Base-by-base conservation (phyloP, 2,797 vertebrate genomes). In the Gorsachius magnificus region DNA sequence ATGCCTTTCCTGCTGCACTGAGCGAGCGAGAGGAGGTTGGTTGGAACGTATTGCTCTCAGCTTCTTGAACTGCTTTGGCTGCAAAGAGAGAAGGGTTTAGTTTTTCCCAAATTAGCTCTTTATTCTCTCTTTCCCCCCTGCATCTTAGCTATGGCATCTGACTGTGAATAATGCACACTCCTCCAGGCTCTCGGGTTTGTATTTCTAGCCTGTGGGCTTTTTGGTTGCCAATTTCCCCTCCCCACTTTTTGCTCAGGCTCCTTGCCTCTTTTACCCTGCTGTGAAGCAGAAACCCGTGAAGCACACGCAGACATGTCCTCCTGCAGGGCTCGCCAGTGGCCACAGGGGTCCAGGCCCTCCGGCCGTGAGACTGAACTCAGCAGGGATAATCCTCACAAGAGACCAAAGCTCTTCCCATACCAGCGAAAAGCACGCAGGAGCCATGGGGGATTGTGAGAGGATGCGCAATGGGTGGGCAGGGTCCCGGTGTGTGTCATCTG, bases 361-460 rank as follows among this genome's bases (percentile, higher is more conserved):
- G 16, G 72, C 80, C 51, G 17, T 0, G 0, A 80, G 79, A 50
- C 43, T 0, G 4, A 88, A 65, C 71, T 82, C 65, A 69, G 90
- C 90, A 96, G 93, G 93, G 93, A 96, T 69, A 93, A 94, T 82
- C 66, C 85, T 96, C 88, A 72, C 77, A 95, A 92, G 87, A 97
- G 95, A 97, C 95, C 96, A 97, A 97, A 96, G 93, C 71, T 95
- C 91, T 97, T 97, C 78, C 50, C 79, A 13, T 87, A 85, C 75
- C 90, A 93, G 81, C 83, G 41, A 83, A 76, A 96, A 96, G 95
- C 79, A 41, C 12, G 11, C 0, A 0, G 69, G 63, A 89, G 46
- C 71, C 65, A 10, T 0, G 1, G 2, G 7, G 46, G 25, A 3
- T 68, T 69, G 29, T 0, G 0, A 94, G 48, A 80, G 51, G 29